Evolutionary conservation across 2,888 invertebrate species (phyloP), one percentile per base, ranked within the genome.

Genomic region (Augiades crinisus): DNA sequence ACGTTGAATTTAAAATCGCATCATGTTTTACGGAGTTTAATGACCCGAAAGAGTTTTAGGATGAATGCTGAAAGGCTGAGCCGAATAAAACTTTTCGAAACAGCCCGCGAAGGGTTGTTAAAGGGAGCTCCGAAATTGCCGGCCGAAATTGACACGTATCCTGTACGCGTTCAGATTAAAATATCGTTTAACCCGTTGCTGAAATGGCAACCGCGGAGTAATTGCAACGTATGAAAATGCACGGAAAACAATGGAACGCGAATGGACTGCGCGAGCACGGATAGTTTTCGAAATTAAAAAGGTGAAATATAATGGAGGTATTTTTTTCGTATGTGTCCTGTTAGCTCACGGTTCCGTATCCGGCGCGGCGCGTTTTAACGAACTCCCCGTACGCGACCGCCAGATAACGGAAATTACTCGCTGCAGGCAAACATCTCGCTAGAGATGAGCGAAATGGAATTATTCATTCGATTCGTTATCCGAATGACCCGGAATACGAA

Each of bases 331-430:
- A 52, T 62, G 55, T 59, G 60, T 61, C 59, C 61, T 62, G 62
- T 61, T 68, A 60, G 59, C 55, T 52, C 59, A 55, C 61, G 62
- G 59, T 56, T 59, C 58, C 55, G 58, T 55, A 64, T 64, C 67
- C 63, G 64, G 61, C 46, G 47, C 56, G 54, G 54, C 57, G 61
- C 62, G 59, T 63, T 64, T 60, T 66, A 64, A 67, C 64, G 67
- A 57, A 56, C 47, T 58, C 55, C 47, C 53, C 53, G 58, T 55
- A 58, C 58, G 60, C 59, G 59, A 57, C 60, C 64, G 60, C 59
- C 63, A 62, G 66, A 66, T 67, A 66, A 58, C 66, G 68, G 68
- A 68, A 68, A 68, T 68, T 61, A 63, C 65, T 59, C 53, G 61
- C 64, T 59, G 61, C 62, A 55, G 59, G 61, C 61, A 47, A 54